These are phyloP conservation scores for Anseranas semipalmata DNA, from an alignment of 2,113 vertebrate genomes.

Conservation along the genomic window DNA sequence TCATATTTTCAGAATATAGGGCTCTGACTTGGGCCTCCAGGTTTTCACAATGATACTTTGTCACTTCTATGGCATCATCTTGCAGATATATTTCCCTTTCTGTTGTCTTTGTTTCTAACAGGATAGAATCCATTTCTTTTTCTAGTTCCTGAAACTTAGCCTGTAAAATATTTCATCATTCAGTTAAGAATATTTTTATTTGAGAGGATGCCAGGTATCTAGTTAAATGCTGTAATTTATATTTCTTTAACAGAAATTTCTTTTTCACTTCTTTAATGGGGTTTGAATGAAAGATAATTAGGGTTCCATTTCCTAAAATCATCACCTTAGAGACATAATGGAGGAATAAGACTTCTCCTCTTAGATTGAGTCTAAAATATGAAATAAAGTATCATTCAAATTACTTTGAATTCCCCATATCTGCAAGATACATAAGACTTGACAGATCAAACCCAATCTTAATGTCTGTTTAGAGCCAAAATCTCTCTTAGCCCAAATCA, in stretches of 20 bases:
- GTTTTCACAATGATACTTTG: constrained; percentile 56
- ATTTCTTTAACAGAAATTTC: background rate
- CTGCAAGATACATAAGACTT: accelerated
- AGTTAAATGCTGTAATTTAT: background rate
- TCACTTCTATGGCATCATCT: constrained; percentile 68
- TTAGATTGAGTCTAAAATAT: background rate
- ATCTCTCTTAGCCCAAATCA: background rate
- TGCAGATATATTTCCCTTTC: constrained; percentile 73
- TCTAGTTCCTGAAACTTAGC: constrained; percentile 72
- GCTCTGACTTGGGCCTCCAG: constrained; percentile 70
- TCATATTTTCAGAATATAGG: constrained; percentile 72
- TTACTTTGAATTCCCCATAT: background rate
- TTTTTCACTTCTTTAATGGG: background rate
- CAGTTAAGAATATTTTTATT: background rate
- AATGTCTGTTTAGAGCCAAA: background rate
- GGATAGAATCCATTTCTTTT: constrained; percentile 65
- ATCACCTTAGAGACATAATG: background rate
- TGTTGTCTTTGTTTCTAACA: constrained; percentile 66
- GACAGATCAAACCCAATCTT: background rate
- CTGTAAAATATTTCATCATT: constrained; percentile 68
- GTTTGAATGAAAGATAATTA: background rate
- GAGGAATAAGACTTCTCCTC: background rate
- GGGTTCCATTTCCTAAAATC: background rate
- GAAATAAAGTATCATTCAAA: background rate
- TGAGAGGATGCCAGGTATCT: background rate